phyloP scores from a whole-genome alignment of 1,140 invertebrate species.

The Trichogramma pretiosum region DNA sequence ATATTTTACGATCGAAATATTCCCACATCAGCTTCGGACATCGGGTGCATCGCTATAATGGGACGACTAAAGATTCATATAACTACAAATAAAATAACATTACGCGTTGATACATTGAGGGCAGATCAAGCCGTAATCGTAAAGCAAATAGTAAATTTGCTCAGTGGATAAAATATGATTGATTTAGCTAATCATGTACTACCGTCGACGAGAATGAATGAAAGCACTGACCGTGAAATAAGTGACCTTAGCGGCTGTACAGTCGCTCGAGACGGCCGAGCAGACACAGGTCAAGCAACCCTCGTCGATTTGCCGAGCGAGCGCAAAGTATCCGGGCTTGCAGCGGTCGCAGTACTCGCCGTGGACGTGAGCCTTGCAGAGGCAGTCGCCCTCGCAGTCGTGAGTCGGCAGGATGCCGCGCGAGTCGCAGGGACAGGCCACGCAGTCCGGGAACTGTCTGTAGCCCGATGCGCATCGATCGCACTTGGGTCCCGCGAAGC shows the following conservation, averaged over 20 bases:
- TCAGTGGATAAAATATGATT: too few relatives aligned
- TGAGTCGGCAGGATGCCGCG: constrained; percentile 58
- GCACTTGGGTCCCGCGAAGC: constrained; percentile 75
- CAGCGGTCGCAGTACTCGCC: constrained; percentile 76
- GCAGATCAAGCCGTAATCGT: too few relatives aligned
- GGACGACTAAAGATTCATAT: too few relatives aligned
- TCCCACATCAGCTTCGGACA: too few relatives aligned
- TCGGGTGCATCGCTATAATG: too few relatives aligned
- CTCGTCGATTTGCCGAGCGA: constrained; percentile 62
- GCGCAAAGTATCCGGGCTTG: constrained; percentile 73
- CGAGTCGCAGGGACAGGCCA: constrained; percentile 71
- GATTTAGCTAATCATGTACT: not conserved
- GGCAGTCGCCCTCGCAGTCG: constrained; percentile 72
- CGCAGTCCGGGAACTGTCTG: constrained; percentile 69
- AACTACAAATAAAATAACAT: too few relatives aligned
- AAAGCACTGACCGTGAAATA: constrained; percentile 48
- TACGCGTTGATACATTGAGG: too few relatives aligned
- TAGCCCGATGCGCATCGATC: constrained; percentile 76
- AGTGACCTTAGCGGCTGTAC: constrained; percentile 54
- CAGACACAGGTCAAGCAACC: constrained; percentile 90
- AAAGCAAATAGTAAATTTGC: too few relatives aligned
- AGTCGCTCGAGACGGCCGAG: constrained; percentile 72
- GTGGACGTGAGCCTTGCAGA: constrained; percentile 77
- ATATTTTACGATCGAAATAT: too few relatives aligned
- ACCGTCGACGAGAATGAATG: not conserved